Evolutionary conservation across 2,888 invertebrate genomes (phyloP).

Genomic region (Eupithecia subumbrata): DNA sequence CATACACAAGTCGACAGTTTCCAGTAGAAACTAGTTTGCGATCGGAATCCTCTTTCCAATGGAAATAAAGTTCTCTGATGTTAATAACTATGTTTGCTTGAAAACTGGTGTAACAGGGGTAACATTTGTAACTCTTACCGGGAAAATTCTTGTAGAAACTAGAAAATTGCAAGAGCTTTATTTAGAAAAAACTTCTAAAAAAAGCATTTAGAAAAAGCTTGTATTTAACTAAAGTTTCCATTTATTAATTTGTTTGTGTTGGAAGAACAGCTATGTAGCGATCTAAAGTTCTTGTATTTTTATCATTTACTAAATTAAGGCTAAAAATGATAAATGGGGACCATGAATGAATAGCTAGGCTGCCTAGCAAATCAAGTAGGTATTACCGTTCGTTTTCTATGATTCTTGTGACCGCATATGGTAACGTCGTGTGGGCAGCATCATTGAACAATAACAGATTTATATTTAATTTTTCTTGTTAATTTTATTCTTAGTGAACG

Average conservation of each 20-base stretch:
- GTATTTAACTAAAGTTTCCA: not conserved
- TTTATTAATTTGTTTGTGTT: not conserved
- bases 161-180: not conserved
- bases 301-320: not conserved
- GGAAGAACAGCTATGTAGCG: not conserved
- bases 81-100: slow-evolving; percentile 45
- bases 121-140: not conserved
- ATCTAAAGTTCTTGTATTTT: not conserved
- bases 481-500: not conserved
- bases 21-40: slow-evolving; percentile 28
- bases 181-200: not conserved
- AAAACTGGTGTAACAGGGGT: slow-evolving; percentile 41
- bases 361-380: not conserved
- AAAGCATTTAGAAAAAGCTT: too few species aligned
- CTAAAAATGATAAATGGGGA: not conserved
- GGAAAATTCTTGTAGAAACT: slow-evolving; percentile 6
- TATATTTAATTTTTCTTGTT: not conserved
- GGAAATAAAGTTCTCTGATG: slow-evolving; percentile 47
- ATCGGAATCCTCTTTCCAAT: slow-evolving; percentile 42
- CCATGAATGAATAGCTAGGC: not conserved
- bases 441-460: not conserved
- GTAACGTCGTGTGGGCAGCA: not conserved
- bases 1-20: slow-evolving; percentile 22
- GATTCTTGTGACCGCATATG: not conserved
- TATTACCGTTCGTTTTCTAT: not conserved